phyloP scores from a whole-genome alignment of 2,888 invertebrate species.

The Drosophila borealis region DNA sequence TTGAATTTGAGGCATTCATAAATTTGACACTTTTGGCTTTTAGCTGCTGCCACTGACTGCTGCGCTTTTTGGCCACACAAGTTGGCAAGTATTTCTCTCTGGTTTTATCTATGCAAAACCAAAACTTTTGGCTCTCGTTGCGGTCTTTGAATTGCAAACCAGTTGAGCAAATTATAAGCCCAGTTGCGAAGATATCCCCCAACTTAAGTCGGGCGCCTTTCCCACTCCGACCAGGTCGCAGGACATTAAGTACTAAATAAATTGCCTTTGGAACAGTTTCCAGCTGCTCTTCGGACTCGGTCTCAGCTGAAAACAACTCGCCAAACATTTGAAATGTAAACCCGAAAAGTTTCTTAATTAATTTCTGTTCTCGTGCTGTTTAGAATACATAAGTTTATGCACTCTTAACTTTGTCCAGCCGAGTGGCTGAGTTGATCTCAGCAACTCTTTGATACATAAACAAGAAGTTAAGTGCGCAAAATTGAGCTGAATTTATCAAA shows the following conservation, averaged over 20 bases:
- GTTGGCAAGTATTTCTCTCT: conserved; percentile 73
- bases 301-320: conserved; percentile 13
- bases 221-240: background rate
- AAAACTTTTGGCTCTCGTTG: conserved; percentile 64
- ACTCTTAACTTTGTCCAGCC: background rate
- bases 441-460: background rate
- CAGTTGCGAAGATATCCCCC: conserved; percentile 3
- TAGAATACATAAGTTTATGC: background rate
- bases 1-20: conserved; percentile 77
- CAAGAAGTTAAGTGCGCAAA: too few relatives aligned
- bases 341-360: conserved; percentile 33
- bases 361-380: conserved; percentile 14
- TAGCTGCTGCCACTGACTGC: conserved; percentile 30
- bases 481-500: too few relatives aligned
- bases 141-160: conserved; percentile 58
- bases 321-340: conserved; percentile 11
- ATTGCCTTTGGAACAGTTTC: conserved; percentile 10
- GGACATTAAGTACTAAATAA: conserved; percentile 16
- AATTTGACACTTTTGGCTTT: conserved; percentile 78
- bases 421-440: background rate
- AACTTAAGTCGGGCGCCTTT: background rate
- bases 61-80: conserved; percentile 47
- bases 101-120: conserved; percentile 75
- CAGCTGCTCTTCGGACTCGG: conserved; percentile 1
- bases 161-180: conserved; percentile 46